Evolutionary conservation across 1,140 invertebrate genomes (phyloP).

Genomic region (Caerostris darwini): DNA sequence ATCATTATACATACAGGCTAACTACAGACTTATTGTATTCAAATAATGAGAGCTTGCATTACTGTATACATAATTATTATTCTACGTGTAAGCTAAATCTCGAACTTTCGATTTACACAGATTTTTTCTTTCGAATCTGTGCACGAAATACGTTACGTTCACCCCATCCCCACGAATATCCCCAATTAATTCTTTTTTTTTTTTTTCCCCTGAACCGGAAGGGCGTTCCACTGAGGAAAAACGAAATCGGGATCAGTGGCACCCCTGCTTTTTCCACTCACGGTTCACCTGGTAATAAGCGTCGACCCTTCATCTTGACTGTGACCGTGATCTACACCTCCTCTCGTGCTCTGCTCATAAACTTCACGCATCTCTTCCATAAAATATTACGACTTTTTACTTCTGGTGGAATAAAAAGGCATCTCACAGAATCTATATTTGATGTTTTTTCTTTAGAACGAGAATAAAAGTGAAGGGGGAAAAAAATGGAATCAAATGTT

Average conservation of each 20-base stretch:
- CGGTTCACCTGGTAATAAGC: slow-evolving; percentile 49
- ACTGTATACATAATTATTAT: too few relatives aligned
- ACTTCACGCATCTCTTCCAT: slow-evolving; percentile 32
- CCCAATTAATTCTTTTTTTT: neutral
- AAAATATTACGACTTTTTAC: neutral
- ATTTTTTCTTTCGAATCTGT: neutral
- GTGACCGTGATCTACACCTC: slow-evolving; percentile 24
- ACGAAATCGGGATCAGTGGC: slow-evolving; percentile 36
- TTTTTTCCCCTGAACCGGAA: neutral
- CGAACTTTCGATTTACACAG: neutral
- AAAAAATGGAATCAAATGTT: neutral
- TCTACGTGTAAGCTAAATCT: too few relatives aligned
- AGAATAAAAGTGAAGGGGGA: neutral
- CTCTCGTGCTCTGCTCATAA: neutral
- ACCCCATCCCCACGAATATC: neutral
- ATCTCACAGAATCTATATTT: neutral
- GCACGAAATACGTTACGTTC: neutral
- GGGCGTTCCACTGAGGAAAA: slow-evolving; percentile 25
- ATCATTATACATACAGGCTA: too few relatives aligned
- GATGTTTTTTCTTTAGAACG: neutral
- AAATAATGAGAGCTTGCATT: too few relatives aligned
- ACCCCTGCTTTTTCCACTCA: neutral
- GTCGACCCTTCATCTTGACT: slow-evolving; percentile 19
- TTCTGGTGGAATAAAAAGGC: neutral
- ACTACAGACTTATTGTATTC: too few relatives aligned